A percentile compares a stretch with the other conserved stretches of the same genome.
Conservation (phyloP, 2,888 invertebrate species). For the Nephrotoma guestfalica region DNA sequence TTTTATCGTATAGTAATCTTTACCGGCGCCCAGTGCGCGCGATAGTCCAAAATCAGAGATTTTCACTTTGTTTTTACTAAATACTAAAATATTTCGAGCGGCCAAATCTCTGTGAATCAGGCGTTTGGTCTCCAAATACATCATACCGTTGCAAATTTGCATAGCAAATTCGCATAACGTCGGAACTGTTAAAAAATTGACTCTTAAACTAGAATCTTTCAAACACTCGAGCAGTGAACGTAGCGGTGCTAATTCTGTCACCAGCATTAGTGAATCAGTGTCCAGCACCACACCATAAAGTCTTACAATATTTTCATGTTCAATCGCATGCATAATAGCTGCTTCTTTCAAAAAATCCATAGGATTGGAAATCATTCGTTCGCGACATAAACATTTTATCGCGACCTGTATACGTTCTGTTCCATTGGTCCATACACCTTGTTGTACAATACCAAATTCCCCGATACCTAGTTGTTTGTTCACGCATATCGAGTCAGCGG, state of each 20-base stretch:
- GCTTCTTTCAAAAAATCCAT: conserved; percentile 97
- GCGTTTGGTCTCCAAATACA: conserved; percentile 88
- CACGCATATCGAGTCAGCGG: conserved; percentile 78
- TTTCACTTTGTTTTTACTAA: conserved; percentile 91
- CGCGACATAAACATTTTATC: conserved; percentile 88
- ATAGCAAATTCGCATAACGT: conserved; percentile 89
- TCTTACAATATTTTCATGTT: conserved; percentile 94
- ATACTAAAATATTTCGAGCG: conserved; percentile 93
- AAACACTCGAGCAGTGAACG: conserved; percentile 91
- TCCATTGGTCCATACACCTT: conserved; percentile 93
- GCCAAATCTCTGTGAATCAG: conserved; percentile 96
- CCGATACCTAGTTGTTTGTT: conserved; percentile 93
- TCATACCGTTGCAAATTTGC: conserved; percentile 96
- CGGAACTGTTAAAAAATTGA: conserved; percentile 79
- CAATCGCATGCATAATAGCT: conserved; percentile 94
- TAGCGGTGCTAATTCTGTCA: conserved; percentile 86
- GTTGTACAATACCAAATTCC: conserved; percentile 96
- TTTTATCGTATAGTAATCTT: conserved; percentile 98
- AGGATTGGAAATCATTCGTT: conserved; percentile 90
- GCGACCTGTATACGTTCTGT: conserved; percentile 90
- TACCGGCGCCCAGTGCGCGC: conserved; percentile 88
- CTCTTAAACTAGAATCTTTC: conserved; percentile 77
- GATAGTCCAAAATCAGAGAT: conserved; percentile 97
- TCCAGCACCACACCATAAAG: conserved; percentile 94
- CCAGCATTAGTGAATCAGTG: conserved; percentile 66